Evolutionary conservation across 2,888 invertebrate genomes (phyloP).

Genomic region (Cryptocheilus praepositus): DNA sequence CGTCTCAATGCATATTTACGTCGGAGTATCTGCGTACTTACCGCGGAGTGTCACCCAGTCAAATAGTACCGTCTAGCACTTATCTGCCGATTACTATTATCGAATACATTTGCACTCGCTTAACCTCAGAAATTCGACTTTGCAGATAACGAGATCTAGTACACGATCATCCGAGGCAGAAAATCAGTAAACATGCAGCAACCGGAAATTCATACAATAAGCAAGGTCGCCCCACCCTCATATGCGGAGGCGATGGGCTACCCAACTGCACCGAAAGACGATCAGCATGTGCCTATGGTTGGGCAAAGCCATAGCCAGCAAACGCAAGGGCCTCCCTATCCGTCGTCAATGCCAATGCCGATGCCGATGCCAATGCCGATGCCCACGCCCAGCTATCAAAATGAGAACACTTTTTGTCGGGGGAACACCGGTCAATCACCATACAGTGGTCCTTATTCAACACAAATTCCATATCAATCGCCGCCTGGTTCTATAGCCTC

Average conservation of each 20-base stretch:
- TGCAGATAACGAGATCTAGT: not conserved
- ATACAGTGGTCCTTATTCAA: not conserved
- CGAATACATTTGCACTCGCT: too few species aligned
- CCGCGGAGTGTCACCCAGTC: too few species aligned
- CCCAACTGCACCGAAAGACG: not conserved
- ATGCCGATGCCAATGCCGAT: too few species aligned
- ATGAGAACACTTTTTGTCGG: constrained; percentile 8
- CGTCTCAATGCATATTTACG: too few species aligned
- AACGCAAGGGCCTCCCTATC: constrained; percentile 1
- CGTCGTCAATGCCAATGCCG: not conserved
- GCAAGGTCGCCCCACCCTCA: constrained; percentile 27
- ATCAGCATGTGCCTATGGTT: not conserved
- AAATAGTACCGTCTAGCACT: too few species aligned
- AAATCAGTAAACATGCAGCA: constrained; percentile 10
- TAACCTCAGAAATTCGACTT: not conserved
- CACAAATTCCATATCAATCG: not conserved
- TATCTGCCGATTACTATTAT: too few species aligned
- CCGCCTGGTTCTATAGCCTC: not conserved
- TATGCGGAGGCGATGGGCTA: constrained; percentile 24
- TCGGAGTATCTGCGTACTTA: too few species aligned
- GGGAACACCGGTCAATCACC: not conserved
- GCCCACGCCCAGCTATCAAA: not conserved
- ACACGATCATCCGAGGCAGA: too few species aligned
- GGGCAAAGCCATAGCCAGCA: not conserved
- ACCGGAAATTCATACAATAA: constrained; percentile 16